Base-by-base conservation (phyloP, 2,113 vertebrate genomes). In the Sinocyclocheilus rhinocerous region DNA sequence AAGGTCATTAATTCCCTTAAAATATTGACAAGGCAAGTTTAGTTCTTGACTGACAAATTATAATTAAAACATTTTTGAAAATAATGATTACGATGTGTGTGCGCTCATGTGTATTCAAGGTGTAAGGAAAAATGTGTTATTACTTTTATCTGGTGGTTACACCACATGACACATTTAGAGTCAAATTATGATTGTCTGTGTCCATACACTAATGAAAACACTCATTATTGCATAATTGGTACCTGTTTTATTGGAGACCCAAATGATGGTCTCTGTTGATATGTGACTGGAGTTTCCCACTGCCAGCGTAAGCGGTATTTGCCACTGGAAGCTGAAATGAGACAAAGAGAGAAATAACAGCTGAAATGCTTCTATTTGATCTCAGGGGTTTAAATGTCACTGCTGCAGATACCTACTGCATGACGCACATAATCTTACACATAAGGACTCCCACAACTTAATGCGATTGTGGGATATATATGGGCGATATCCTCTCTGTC, bases 191-290 rank as follows among this genome's bases (percentile, higher is more conserved):
- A 45, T 42, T 42, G 7, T 42, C 7, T 42, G 42, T 45, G 9
- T 2, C 9, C 42, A 45, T 10, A 45, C 10, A 11, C 9, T 13
- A 65, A 63, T 24, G 61, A 45, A 2, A 45, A 11, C 61, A 63
- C n/a, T 45, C 2, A 45, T 45, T 45, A 24, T 63, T 24, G n/a
- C 2, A 20, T 8, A 57, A 73, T 6, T 55, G 3, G 3, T 96
- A 98, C 98, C 98, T 96, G 97, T 97, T 95, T 94, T 96, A 94
- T 98, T 99, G 94, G 96, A 96, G 94, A 99, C 96, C 98, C 98
- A 99, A 93, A 99, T 96, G 94, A 98, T 96, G 90, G 93, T 94
- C 93, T 98, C 96, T 88, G 95, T 89, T 90, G 96, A 95, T 88
- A 97, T 93, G 85, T 95, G 90, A 90, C 95, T 97, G 84, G 93